Conservation (phyloP, 2,888 invertebrate genomes). For the Troglohyphantes excavatus region DNA sequence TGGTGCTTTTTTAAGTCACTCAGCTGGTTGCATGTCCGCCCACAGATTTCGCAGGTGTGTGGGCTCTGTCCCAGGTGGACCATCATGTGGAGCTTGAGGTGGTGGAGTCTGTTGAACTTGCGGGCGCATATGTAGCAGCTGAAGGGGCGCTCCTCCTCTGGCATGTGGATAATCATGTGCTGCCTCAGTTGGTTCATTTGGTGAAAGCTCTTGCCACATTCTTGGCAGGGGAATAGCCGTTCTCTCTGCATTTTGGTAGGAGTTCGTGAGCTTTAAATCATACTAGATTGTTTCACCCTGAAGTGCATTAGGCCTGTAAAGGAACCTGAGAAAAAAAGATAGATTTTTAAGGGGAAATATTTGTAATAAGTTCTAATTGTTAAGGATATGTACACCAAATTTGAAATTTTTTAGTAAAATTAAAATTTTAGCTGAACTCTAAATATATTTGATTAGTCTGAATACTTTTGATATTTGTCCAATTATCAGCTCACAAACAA, state of each 20-base stretch:
- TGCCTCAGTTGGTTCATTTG: conserved; percentile 74
- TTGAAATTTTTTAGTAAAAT: no score
- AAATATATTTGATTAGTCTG: no score
- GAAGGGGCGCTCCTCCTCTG: conserved; percentile 71
- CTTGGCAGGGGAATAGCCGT: conserved; percentile 41
- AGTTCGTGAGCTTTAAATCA: not conserved
- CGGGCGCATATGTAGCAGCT: conserved; percentile 76
- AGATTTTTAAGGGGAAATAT: no score
- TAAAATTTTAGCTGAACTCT: no score
- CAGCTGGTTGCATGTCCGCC: conserved; percentile 83
- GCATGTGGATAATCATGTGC: conserved; percentile 69
- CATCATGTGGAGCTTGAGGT: conserved; percentile 72
- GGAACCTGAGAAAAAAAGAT: not conserved
- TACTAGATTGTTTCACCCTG: not conserved
- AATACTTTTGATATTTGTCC: no score
- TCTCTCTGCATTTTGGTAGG: conserved; percentile 56
- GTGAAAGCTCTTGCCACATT: conserved; percentile 74
- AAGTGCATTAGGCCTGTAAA: not conserved
- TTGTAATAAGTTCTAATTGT: no score
- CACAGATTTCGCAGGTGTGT: conserved; percentile 82
- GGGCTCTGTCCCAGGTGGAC: conserved; percentile 72
- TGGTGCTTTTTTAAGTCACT: conserved; percentile 83
- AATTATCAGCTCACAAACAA: no score
- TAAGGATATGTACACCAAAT: no score
- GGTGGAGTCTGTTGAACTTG: conserved; percentile 73